Base-by-base conservation (phyloP, 2,113 vertebrate species). In the Microtus montanus region DNA sequence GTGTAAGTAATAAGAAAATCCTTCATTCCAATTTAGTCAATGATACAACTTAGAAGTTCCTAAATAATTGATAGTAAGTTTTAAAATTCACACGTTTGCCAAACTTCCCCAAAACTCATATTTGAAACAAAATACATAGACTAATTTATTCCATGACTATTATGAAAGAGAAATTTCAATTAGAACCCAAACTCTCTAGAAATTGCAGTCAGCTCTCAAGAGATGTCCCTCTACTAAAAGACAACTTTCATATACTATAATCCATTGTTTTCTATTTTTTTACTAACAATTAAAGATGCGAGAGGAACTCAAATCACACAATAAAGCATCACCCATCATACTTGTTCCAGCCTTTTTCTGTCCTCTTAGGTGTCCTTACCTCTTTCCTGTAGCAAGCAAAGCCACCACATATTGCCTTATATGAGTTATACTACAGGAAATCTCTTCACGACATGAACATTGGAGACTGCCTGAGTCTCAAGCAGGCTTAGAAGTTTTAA, bases 81-180 rank as follows among this genome's bases (percentile, higher is more conserved):
- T 91, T 68, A 74, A 86, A 94, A 87, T 66, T 66, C 49, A n/a
- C 68, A 10, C 4, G 82, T 86, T 79, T 88, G 17, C 20, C 33
- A 80, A 2, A 24, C 28, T 84, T 63, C 49, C 49, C 54, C 35
- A 78, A 78, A 61, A 68, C 15, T 70, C 33, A 49, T 70, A 82
- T 91, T 78, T 38, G 24, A 96, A 91, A 63, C 22, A 33, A 15
- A 71, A 73, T 7, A 35, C 3, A 33, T 0, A 84, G 13, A 12
- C 41, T 41, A 30, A 33, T 54, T 1, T 85, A 49, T 49, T 49
- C 7, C 35, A 2, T 15, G 22, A 10, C n/a, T 75, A 54, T 61
- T 38, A 14, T 24, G 2, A 87, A 33, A 30, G 2, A 22, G 15
- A 2, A 64, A 19, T 49, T 54, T 73, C 44, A 87, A 7, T 74